A percentile compares a stretch with the other conserved stretches of the same genome.
Evolutionary conservation across 2,113 vertebrate species (phyloP).

Genomic region (Embiotoca jacksoni): DNA sequence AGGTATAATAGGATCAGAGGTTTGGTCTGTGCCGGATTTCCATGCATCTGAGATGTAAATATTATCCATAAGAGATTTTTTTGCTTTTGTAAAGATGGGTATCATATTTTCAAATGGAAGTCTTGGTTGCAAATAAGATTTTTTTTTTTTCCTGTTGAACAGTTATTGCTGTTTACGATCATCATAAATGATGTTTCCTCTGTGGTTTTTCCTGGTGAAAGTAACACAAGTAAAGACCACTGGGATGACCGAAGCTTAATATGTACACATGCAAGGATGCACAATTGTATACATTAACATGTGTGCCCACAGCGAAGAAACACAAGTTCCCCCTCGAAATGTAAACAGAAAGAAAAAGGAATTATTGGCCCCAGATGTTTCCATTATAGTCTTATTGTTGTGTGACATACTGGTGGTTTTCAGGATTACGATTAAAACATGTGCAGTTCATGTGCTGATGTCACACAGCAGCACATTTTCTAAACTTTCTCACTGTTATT

Average conservation of each 20-base stretch:
- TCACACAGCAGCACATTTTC: neutral
- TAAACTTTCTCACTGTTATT: neutral
- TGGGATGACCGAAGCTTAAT: neutral
- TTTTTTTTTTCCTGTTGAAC: neutral
- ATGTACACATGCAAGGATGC: neutral
- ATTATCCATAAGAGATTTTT: constrained; percentile 16
- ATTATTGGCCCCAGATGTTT: constrained; percentile 54
- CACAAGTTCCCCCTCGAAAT: constrained; percentile 11
- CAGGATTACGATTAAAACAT: constrained; percentile 43
- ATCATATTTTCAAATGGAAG: neutral
- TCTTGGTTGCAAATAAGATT: neutral
- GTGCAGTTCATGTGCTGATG: neutral
- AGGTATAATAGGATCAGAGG: constrained; percentile 53
- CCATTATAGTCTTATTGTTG: constrained; percentile 46
- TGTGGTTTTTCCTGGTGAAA: neutral
- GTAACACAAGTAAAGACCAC: neutral
- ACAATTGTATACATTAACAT: neutral
- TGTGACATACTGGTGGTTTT: constrained; percentile 30
- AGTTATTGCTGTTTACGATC: neutral
- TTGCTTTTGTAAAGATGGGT: neutral
- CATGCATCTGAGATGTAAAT: constrained; percentile 29
- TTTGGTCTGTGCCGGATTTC: neutral
- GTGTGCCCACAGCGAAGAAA: neutral
- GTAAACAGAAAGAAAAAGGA: constrained; percentile 32
- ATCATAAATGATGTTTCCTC: neutral